phyloP scores from a whole-genome alignment of 2,888 invertebrate genomes.

The Leucophora obtusa region DNA sequence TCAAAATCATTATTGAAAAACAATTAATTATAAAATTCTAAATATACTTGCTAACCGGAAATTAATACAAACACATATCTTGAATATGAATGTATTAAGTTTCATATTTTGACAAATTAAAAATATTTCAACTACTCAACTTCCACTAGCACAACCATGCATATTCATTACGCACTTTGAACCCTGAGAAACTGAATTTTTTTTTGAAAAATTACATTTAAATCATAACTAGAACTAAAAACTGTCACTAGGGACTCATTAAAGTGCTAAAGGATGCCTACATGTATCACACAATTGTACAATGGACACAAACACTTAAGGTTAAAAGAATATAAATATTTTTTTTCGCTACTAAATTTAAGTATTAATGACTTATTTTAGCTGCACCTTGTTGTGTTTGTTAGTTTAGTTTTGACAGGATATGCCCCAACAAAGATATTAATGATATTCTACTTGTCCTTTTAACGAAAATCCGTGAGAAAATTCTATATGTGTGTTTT shows the following conservation, averaged over 20 bases:
- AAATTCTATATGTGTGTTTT: constrained; percentile 6
- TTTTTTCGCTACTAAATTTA: neutral
- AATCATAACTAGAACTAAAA: neutral
- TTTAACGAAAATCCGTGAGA: constrained; percentile 30
- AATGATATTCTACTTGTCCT: constrained; percentile 36
- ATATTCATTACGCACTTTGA: neutral
- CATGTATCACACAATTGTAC: neutral
- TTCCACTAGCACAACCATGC: constrained; percentile 34
- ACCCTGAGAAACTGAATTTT: constrained; percentile 19
- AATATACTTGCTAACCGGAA: constrained; percentile 37
- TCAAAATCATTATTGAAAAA: neutral
- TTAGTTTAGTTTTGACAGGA: constrained; percentile 41
- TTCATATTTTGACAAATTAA: constrained; percentile 58
- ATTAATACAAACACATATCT: constrained; percentile 1
- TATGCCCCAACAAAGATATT: constrained; percentile 47
- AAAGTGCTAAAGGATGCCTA: constrained; percentile 42
- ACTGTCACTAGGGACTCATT: constrained; percentile 62
- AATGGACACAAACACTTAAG: constrained; percentile 8
- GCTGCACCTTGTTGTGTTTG: neutral
- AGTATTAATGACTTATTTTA: neutral
- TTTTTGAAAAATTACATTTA: constrained; percentile 21
- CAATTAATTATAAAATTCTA: neutral
- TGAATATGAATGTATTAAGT: constrained; percentile 22
- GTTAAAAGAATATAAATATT: neutral
- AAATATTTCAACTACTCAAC: constrained; percentile 35